Conservation (phyloP, 2,888 invertebrate genomes). For the Caenorhabditis becei region DNA sequence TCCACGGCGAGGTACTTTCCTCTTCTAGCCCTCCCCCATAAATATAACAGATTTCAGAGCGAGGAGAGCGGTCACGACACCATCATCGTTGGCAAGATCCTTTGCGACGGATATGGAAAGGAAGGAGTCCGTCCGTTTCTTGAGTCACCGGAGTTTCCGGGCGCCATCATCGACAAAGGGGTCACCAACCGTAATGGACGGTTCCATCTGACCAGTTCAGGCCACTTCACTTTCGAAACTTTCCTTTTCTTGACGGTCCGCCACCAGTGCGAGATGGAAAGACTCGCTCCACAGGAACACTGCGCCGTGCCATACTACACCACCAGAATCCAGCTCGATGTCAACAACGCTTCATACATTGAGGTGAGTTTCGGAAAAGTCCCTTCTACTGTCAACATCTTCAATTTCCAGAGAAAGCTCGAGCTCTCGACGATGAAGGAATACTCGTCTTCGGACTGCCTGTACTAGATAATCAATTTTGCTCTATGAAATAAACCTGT, state of each 20-base stretch:
- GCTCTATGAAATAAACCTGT: conserved; percentile 24
- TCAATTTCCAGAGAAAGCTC: conserved; percentile 25
- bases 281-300: conserved; percentile 6
- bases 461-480: conserved; percentile 17
- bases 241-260: conserved; percentile 13
- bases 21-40: no score
- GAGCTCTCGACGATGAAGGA: conserved; percentile 25
- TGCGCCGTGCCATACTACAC: conserved; percentile 46
- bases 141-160: conserved; percentile 9
- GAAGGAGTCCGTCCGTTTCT: conserved; percentile 32
- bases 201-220: conserved; percentile 25
- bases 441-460: conserved; percentile 33
- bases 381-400: background rate
- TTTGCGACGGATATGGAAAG: conserved; percentile 8
- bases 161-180: conserved; percentile 12
- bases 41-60: no score
- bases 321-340: conserved; percentile 7
- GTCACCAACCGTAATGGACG: conserved; percentile 14
- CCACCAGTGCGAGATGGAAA: conserved; percentile 26
- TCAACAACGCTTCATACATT: conserved; percentile 5
- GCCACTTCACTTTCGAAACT: conserved; percentile 8
- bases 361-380: conserved; percentile 6
- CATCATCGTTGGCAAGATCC: conserved; percentile 25
- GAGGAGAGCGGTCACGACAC: background rate
- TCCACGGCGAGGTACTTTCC: no score